Evolutionary conservation across 2,113 vertebrate genomes (phyloP), one percentile per base, ranked within the genome.

Genomic region (Notiomystis cincta): DNA sequence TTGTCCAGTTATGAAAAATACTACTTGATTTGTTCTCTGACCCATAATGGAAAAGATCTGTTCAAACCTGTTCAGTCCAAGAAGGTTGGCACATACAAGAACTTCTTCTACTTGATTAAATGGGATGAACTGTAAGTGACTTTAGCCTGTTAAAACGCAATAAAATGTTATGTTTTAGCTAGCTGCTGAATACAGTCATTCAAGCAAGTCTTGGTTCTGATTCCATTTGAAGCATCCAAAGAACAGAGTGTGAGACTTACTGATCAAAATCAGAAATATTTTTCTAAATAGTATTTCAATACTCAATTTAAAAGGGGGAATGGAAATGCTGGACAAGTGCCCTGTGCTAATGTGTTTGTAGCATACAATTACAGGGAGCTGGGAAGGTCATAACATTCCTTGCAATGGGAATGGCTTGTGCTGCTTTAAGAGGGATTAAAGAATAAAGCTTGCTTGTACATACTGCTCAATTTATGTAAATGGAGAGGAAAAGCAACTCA

Each of bases 21-120:
- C 97, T 99, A 99, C 95, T 98, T 99, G 97, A 93, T 99, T 97
- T 99, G 99, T 93, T 98, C 99, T 57, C 98, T 99, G 93, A 99
- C 98, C 70, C 99, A 99, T 97, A 99, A 99, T 66, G 99, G 99
- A 91, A 99, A 98, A 95, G 99, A 99, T 97, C 98, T 99, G 51
- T 99, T 99, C 91, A 99, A 99, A 95, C 99, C 99, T n/a, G 93
- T 99, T 92, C 99, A 99, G 75, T 99, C 99, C 95, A 99, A 99
- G 98, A 99, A 98, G 96, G 99, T 99, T 96, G 99, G 99, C 93
- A 99, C 99, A 10, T 99, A 99, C 85, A 99, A 98, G 97, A 99
- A 98, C 97, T 99, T 99, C 97, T 99, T 99, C 98, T 99, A 99
- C 97, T 99, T 99, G 97, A 98, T 99, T 97, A 99, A 99, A 96